phyloP scores from a whole-genome alignment of 2,797 vertebrate genomes.

The Eulemur rubriventer region DNA sequence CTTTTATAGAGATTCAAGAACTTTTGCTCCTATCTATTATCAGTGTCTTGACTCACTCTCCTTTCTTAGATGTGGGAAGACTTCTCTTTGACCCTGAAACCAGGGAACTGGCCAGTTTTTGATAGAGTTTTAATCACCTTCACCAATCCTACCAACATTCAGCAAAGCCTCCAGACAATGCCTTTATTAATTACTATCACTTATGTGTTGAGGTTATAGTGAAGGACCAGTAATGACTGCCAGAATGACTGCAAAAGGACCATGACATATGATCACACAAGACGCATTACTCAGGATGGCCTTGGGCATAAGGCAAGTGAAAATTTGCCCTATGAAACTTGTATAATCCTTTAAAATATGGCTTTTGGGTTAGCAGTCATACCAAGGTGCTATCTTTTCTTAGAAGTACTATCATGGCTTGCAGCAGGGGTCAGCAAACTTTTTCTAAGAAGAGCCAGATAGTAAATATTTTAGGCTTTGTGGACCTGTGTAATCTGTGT shows the following conservation, averaged over 20 bases:
- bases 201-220: not conserved
- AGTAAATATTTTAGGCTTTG: conserved; percentile 3
- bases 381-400: not conserved
- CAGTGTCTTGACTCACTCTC: not conserved
- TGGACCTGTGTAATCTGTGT: not conserved
- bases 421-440: not conserved
- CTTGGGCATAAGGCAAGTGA: not conserved
- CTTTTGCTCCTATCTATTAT: not conserved
- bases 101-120: not conserved
- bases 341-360: not conserved
- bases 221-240: not conserved
- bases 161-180: not conserved
- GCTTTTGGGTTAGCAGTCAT: not conserved
- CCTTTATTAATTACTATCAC: not conserved
- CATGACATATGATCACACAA: not conserved
- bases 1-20: not conserved
- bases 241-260: not conserved
- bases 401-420: not conserved
- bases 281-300: not conserved
- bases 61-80: not conserved
- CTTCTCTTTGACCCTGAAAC: not conserved
- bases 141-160: not conserved
- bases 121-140: not conserved
- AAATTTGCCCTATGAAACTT: not conserved
- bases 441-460: not conserved